Evolutionary conservation across 2,797 vertebrate species (phyloP).

Genomic region (Falco novaeseelandiae): DNA sequence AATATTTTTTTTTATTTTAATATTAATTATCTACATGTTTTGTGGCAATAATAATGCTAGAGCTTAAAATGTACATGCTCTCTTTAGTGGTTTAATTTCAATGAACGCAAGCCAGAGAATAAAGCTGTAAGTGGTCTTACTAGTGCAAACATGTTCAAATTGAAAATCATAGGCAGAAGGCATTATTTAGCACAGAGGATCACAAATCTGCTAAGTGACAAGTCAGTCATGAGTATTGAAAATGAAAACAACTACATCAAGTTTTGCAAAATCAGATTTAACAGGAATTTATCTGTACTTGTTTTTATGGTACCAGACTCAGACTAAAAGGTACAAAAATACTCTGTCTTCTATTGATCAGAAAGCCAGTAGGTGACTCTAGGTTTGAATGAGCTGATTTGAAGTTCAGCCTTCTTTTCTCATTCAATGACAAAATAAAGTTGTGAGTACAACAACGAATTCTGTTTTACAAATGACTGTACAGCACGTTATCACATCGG

Average conservation of each 20-base stretch:
- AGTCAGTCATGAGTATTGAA: neutral
- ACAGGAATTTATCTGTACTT: neutral
- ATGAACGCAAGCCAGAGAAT: neutral
- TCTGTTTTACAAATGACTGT: neutral
- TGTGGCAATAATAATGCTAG: neutral
- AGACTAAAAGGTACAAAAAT: neutral
- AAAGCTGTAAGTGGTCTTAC: neutral
- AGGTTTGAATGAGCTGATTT: neutral
- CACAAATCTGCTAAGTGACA: neutral
- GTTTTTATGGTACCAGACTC: neutral
- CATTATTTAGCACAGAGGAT: neutral
- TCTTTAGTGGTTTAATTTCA: neutral
- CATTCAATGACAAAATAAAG: neutral
- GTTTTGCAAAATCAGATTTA: neutral
- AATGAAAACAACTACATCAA: neutral
- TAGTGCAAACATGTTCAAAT: neutral
- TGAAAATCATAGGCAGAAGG: neutral
- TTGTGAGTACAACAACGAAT: neutral
- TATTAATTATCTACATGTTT: neutral
- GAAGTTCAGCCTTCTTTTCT: neutral
- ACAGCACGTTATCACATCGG: neutral
- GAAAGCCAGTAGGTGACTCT: neutral
- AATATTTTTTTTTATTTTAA: neutral
- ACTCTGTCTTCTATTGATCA: neutral
- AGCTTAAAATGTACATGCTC: neutral